phyloP scores from a whole-genome alignment of 2,113 vertebrate species.

The Oncorhynchus keta region DNA sequence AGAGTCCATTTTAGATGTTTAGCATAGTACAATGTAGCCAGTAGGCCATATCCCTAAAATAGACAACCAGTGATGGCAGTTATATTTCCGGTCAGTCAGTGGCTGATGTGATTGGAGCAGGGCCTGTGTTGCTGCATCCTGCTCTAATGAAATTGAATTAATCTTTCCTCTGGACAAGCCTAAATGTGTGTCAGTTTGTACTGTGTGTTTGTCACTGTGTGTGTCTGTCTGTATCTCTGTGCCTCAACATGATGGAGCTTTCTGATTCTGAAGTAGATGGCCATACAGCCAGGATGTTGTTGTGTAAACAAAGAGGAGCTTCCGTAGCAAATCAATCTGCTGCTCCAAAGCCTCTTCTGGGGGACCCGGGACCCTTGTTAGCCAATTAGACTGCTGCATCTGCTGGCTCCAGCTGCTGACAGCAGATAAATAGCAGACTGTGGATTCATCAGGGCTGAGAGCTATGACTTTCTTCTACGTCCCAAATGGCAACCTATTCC shows the following conservation, averaged over 20 bases:
- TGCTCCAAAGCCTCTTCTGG: constrained; percentile 48
- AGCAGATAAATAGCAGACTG: constrained; percentile 45
- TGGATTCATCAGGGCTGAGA: constrained; percentile 49
- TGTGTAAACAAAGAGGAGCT: constrained; percentile 35
- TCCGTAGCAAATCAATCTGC: constrained; percentile 53
- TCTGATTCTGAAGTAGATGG: constrained; percentile 7
- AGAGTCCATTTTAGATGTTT: not conserved
- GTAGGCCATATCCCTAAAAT: not conserved
- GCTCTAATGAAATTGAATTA: constrained; percentile 52
- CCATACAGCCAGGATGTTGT: not conserved
- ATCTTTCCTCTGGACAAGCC: constrained; percentile 45
- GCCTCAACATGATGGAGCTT: constrained; percentile 20
- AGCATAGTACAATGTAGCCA: not conserved
- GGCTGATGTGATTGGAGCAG: constrained; percentile 32
- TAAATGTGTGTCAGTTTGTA: constrained; percentile 14
- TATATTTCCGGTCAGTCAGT: not conserved
- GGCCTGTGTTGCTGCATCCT: constrained; percentile 46
- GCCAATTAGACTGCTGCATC: constrained; percentile 66
- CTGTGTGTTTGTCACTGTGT: constrained; percentile 1
- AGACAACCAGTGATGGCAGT: constrained; percentile 17
- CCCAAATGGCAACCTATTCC: no score
- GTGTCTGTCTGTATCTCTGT: constrained; percentile 21
- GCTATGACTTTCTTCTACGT: constrained; percentile 17
- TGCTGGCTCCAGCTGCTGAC: constrained; percentile 54
- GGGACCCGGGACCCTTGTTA: constrained; percentile 51